Percentiles rank a stretch among this genome's conserved stretches.
phyloP scores from a whole-genome alignment of 1,140 invertebrate species.

The Pseudomyrmex cubaensis region DNA sequence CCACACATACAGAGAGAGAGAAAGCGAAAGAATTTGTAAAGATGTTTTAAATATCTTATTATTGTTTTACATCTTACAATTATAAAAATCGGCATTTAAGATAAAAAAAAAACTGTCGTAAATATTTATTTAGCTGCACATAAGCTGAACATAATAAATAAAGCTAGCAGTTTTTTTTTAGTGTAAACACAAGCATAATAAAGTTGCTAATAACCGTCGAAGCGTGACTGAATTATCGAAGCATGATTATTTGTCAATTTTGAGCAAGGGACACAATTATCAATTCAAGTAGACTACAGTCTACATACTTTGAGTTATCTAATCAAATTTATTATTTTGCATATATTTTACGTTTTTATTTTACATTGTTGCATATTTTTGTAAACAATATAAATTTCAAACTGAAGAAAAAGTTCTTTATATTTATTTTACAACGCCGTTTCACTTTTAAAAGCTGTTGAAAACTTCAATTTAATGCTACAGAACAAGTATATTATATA shows the following conservation, averaged over 20 bases:
- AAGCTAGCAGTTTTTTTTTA: neutral
- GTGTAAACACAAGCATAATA: neutral
- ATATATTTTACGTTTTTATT: neutral
- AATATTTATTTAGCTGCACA: neutral
- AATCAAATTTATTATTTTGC: neutral
- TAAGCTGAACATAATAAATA: too few relatives aligned
- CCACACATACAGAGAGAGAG: too few relatives aligned
- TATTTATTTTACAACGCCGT: too few relatives aligned
- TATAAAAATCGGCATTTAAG: neutral
- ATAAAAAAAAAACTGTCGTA: neutral
- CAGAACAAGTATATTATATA: neutral
- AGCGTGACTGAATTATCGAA: constrained; percentile 16
- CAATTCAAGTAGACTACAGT: neutral
- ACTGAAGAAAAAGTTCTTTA: too few relatives aligned
- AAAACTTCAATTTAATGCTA: neutral
- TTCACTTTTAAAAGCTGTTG: too few relatives aligned
- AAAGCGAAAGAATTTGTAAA: too few relatives aligned
- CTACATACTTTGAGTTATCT: neutral
- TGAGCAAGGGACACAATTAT: neutral
- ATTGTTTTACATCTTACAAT: neutral
- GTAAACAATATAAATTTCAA: too few relatives aligned
- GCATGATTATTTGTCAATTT: constrained; percentile 20
- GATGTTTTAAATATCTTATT: neutral
- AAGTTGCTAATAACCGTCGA: neutral
- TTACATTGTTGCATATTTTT: neutral